Evolutionary conservation across 1,140 invertebrate species (phyloP).

Genomic region (Magallana angulata): DNA sequence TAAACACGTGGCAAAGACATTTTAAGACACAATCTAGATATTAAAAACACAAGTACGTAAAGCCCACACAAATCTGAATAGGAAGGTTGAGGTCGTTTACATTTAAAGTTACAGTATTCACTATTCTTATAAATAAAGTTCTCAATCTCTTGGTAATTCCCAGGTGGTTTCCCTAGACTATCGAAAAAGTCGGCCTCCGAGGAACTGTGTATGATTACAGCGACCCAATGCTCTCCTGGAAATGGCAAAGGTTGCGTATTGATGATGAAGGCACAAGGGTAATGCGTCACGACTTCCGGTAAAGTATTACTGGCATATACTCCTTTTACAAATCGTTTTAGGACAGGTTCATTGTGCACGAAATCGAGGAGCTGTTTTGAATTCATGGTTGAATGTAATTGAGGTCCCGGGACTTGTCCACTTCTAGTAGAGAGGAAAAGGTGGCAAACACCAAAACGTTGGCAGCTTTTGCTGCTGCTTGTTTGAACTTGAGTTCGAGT

Average conservation of each 20-base stretch:
- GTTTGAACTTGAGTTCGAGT: slow-evolving; percentile 49
- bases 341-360: neutral
- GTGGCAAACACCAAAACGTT: slow-evolving; percentile 28
- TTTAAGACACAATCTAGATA: slow-evolving; percentile 49
- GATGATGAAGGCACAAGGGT: slow-evolving; percentile 37
- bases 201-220: slow-evolving; percentile 41
- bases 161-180: slow-evolving; percentile 37
- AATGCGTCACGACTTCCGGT: neutral
- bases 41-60: slow-evolving; percentile 41
- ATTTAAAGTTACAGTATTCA: slow-evolving; percentile 44
- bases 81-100: slow-evolving; percentile 45
- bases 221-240: slow-evolving; percentile 49
- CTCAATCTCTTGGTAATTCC: slow-evolving; percentile 35
- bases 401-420: slow-evolving; percentile 46
- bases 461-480: neutral
- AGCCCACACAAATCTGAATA: slow-evolving; percentile 47
- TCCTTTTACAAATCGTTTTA: neutral
- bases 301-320: slow-evolving; percentile 34
- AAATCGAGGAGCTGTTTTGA: slow-evolving; percentile 26
- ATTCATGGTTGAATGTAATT: slow-evolving; percentile 50
- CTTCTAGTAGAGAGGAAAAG: slow-evolving; percentile 39
- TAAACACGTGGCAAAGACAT: slow-evolving; percentile 30
- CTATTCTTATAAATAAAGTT: slow-evolving; percentile 47
- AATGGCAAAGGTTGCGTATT: slow-evolving; percentile 45
- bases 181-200: slow-evolving; percentile 45